Conservation (phyloP, 2,113 vertebrate genomes). For the Coturnix japonica region DNA sequence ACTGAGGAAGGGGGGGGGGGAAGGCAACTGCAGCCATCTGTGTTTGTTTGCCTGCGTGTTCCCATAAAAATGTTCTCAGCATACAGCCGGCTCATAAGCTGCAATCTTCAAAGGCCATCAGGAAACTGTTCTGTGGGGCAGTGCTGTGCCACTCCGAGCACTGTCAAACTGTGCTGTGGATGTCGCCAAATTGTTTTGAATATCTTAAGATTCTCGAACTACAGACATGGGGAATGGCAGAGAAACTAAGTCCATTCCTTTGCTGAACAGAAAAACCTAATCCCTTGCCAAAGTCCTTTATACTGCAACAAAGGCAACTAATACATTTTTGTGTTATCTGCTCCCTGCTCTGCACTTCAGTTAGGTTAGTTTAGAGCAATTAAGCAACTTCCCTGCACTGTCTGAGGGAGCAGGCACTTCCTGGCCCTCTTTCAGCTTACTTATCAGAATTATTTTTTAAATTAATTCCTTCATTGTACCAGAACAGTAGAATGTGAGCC, state of each 20-base stretch:
- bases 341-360: slow-evolving; percentile 54
- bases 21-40: slow-evolving; percentile 36
- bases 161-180: slow-evolving; percentile 21
- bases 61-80: slow-evolving; percentile 51
- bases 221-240: neutral
- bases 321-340: slow-evolving; percentile 51
- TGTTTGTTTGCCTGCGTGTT: slow-evolving; percentile 35
- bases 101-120: slow-evolving; percentile 17
- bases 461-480: slow-evolving; percentile 49
- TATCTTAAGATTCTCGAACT: slow-evolving; percentile 48
- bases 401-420: slow-evolving; percentile 21
- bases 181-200: slow-evolving; percentile 15
- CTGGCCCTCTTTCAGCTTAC: slow-evolving; percentile 33
- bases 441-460: slow-evolving; percentile 44
- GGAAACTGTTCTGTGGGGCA: slow-evolving; percentile 32
- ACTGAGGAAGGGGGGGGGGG: neutral
- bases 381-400: slow-evolving; percentile 15
- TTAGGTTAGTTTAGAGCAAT: slow-evolving; percentile 23
- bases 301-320: slow-evolving; percentile 48
- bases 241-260: slow-evolving; percentile 17
- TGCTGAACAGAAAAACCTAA: slow-evolving; percentile 53
- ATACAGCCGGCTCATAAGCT: neutral
- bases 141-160: neutral
- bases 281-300: slow-evolving; percentile 40
- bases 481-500: neutral